Evolutionary conservation across 2,797 vertebrate genomes (phyloP).

Genomic region (Pelobates cultripes): DNA sequence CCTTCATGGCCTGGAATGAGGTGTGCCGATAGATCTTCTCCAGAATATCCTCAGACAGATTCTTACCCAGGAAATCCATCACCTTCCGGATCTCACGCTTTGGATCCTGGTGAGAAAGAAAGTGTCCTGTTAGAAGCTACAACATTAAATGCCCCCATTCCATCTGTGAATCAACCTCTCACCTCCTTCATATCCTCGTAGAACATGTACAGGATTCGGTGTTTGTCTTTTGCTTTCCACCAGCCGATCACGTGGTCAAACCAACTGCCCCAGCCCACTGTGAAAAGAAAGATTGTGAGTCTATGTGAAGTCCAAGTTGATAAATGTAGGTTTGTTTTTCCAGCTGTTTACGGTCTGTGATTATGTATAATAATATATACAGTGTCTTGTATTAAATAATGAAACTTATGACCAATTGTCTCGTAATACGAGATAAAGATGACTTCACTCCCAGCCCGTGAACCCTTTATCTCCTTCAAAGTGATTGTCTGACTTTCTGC

Average conservation of each 20-base stretch:
- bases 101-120: constrained; percentile 29
- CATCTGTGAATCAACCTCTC: background rate
- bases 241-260: constrained; percentile 48
- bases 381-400: too few species aligned
- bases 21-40: constrained; percentile 44
- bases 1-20: constrained; percentile 53
- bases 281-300: background rate
- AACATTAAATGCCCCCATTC: background rate
- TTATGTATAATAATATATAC: too few species aligned
- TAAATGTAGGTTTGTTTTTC: too few species aligned
- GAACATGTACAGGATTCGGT: constrained; percentile 48
- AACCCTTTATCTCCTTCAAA: too few species aligned
- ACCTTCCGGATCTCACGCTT: constrained; percentile 46
- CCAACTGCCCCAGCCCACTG: constrained; percentile 50
- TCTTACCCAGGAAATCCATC: constrained; percentile 25
- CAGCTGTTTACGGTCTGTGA: too few species aligned
- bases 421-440: too few species aligned
- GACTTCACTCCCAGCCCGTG: too few species aligned
- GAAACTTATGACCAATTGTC: too few species aligned
- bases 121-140: background rate
- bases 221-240: constrained; percentile 42
- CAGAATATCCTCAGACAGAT: constrained; percentile 34
- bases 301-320: too few species aligned
- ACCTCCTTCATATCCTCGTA: constrained; percentile 44
- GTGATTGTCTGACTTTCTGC: too few species aligned